A percentile compares a stretch with the other conserved stretches of the same genome.
These are phyloP conservation scores for Nannoperca australis DNA, from an alignment of 2,797 vertebrate genomes.

Conservation along the genomic window DNA sequence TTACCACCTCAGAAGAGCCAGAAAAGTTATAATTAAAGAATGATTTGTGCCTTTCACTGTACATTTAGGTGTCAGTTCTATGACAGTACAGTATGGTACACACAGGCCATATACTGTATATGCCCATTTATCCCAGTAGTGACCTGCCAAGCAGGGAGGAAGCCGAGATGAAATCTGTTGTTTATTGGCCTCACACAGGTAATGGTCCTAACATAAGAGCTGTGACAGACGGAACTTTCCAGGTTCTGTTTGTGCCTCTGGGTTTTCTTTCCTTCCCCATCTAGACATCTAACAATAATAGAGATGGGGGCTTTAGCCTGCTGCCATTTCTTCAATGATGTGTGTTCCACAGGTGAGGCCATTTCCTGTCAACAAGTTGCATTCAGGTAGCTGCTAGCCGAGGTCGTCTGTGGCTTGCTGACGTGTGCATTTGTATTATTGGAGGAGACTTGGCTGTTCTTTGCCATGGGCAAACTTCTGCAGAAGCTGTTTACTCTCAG, in stretches of 20 bases:
- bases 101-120: conserved; percentile 36
- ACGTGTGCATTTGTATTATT: conserved; percentile 28
- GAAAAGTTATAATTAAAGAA: conserved; percentile 72
- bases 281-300: not conserved
- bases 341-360: conserved; percentile 30
- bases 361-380: conserved; percentile 46
- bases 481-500: conserved; percentile 27
- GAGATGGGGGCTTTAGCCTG: not conserved
- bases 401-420: conserved; percentile 7
- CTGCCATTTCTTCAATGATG: conserved; percentile 9
- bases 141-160: conserved; percentile 51
- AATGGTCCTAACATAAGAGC: conserved; percentile 38
- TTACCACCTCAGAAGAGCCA: conserved; percentile 33
- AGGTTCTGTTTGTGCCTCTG: conserved; percentile 19
- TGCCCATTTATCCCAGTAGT: conserved; percentile 57
- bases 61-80: conserved; percentile 53
- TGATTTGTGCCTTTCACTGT: conserved; percentile 74
- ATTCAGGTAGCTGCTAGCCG: not conserved
- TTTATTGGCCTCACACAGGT: conserved; percentile 71
- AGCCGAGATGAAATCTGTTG: conserved; percentile 68
- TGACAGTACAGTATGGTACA: conserved; percentile 46
- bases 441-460: conserved; percentile 27
- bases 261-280: conserved; percentile 7
- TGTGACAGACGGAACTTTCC: conserved; percentile 15
- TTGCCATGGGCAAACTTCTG: conserved; percentile 28